Base-by-base conservation (phyloP, 2,797 vertebrate genomes). In the Corythornis leucogaster region DNA sequence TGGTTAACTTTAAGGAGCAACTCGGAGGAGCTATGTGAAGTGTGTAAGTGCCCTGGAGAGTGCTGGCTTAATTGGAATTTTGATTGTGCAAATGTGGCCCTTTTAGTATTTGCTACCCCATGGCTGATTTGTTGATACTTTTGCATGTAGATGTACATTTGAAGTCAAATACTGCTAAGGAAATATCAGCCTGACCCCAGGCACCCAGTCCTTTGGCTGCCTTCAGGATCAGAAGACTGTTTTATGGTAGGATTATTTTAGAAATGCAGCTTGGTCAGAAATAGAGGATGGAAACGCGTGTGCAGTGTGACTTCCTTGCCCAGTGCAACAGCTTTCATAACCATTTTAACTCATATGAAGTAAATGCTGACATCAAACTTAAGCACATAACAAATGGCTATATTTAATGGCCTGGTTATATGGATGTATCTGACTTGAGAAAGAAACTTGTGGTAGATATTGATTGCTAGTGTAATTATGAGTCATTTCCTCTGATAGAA, bases 391-490 rank as follows among this genome's bases (percentile, higher is more conserved):
- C 31, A 43, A 74, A 51, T 2, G 76, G 85, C 30, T 43, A 9
- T 17, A 69, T 54, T 89, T 78, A 69, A 69, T 30, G 55, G 66
- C 30, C 71, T 54, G 78, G 11, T n/a, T 66, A 53, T 42, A 1
- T 2, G 69, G 79, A 55, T 33, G 12, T 13, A 2, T 24, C 24
- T 69, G 85, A 30, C n/a, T 78, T 26, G 59, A 31, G 66, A 28
- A 33, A 87, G 76, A n/a, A 85, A 83, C 6, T 64, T 53, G 19
- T 5, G 42, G 82, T 42, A 46, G 85, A 5, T 93, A 95, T 96
- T 79, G 95, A 93, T 94, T 19, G 66, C 21, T 62, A 13, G 43
- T 42, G 81, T 67, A 82, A 93, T 87, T 51, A 28, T 50, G 64
- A 93, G 18, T 69, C 69, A 69, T 67, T 94, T 78, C 70, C 48